Conservation (phyloP, 2,113 vertebrate species). For the Thalassoma bifasciatum region DNA sequence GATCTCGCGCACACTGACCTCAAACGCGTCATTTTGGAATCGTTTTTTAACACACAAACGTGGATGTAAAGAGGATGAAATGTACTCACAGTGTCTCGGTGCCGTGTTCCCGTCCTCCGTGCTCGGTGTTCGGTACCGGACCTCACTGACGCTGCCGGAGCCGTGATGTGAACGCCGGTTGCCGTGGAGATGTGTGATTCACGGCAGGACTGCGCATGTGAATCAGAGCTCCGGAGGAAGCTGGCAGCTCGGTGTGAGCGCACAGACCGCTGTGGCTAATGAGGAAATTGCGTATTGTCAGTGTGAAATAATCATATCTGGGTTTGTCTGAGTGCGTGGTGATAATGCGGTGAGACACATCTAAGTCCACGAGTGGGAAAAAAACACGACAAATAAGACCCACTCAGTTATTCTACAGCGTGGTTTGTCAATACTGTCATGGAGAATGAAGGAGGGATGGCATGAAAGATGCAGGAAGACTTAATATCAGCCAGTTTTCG, state of each 20-base stretch:
- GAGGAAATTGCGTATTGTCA: slow-evolving; percentile 23
- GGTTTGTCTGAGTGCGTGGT: slow-evolving; percentile 17
- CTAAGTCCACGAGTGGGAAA: no score
- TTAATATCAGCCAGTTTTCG: no score
- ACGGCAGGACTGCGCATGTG: slow-evolving; percentile 72
- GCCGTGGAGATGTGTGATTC: slow-evolving; percentile 78
- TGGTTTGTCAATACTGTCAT: neutral
- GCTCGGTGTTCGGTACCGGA: slow-evolving; percentile 49
- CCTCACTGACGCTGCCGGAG: slow-evolving; percentile 61
- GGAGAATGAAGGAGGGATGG: neutral
- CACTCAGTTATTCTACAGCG: no score
- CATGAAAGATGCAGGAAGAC: no score
- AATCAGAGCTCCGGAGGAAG: no score
- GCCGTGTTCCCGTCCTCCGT: slow-evolving; percentile 41
- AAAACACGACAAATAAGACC: no score
- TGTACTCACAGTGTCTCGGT: slow-evolving; percentile 68
- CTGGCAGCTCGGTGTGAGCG: slow-evolving; percentile 35
- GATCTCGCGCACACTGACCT: slow-evolving; percentile 13
- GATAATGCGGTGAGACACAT: neutral
- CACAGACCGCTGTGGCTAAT: slow-evolving; percentile 35
- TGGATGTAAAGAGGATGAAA: neutral
- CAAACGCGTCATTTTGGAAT: neutral
- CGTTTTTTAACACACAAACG: neutral
- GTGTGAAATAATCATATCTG: slow-evolving; percentile 18
- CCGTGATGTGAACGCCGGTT: slow-evolving; percentile 70